Evolutionary conservation across 2,888 invertebrate species (phyloP).

Genomic region (Torymus texanus): DNA sequence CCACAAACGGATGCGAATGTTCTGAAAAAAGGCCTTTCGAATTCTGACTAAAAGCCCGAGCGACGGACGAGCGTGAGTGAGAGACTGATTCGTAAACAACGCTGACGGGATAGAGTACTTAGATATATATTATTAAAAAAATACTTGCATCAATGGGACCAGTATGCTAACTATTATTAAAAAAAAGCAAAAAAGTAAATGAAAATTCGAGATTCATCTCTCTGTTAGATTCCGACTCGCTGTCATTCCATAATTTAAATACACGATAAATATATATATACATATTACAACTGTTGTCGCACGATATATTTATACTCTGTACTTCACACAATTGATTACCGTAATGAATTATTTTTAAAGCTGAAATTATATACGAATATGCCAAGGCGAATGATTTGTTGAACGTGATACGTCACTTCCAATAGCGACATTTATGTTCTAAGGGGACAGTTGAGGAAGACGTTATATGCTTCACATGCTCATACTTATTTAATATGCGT

Average conservation of each 20-base stretch:
- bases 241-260: conserved; percentile 42
- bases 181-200: conserved; percentile 22
- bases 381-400: conserved; percentile 41
- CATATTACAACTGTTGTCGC: conserved; percentile 34
- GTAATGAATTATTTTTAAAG: conserved; percentile 15
- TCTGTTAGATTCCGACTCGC: conserved; percentile 40
- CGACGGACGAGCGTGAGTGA: conserved; percentile 16
- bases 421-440: conserved; percentile 31
- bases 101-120: conserved; percentile 52
- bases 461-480: conserved; percentile 8
- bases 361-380: conserved; percentile 7
- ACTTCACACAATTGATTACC: background rate
- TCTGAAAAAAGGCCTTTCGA: conserved; percentile 8
- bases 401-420: conserved; percentile 42
- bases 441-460: conserved; percentile 53
- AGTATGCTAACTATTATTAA: conserved; percentile 45
- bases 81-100: conserved; percentile 52
- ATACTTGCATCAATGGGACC: conserved; percentile 59
- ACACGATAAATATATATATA: conserved; percentile 27
- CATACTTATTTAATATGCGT: background rate
- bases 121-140: conserved; percentile 18
- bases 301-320: conserved; percentile 17
- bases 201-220: conserved; percentile 24
- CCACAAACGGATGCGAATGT: background rate
- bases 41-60: conserved; percentile 3